Base-by-base conservation (phyloP, 2,113 vertebrate genomes). In the Perccottus glenii region DNA sequence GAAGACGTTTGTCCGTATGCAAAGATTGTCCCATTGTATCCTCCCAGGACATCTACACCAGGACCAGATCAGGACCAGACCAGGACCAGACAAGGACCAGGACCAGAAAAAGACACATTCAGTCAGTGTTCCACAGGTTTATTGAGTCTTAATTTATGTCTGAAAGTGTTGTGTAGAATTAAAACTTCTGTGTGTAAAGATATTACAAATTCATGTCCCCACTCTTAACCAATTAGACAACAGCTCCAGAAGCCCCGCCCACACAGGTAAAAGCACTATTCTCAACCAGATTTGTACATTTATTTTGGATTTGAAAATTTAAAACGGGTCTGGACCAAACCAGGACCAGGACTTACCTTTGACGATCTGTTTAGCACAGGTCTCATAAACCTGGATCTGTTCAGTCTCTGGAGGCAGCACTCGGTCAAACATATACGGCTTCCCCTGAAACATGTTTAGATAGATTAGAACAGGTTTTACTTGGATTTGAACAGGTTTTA, bases 11-110 rank as follows among this genome's bases (percentile, higher is more conserved):
- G 97, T 12, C 97, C 97, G 9, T 99, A 99, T 0, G 96, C 97
- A 75, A 99, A 99, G 89, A 99, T 97, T 0, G 97, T 99, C 51
- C 97, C 97, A 2, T 99, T 99, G 59, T 99, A 99, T 16, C 97
- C 97, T 33, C 94, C 96, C 68, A 99, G 91, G 49, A 99, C 97
- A 94, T 83, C 78, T 86, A 57, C 2, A 69, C 38, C 47, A 63
- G 60, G 2, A 69, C 38, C 47, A 63, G 15, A 44, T 4, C 38
- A 45, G 16, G 27, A 36, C 3, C 27, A 9, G 12, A 15, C 12
- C 9, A 14, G 15, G 5, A 19, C 9, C 36, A 27, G 15, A 32
- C 10, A n/a, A 6, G 16, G 40, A 27, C 5, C 40, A 2, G 42
- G 14, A 11, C 93, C 38, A 40, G 38, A 27, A 27, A 27, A 27